A percentile compares a stretch with the other conserved stretches of the same genome.
phyloP scores from a whole-genome alignment of 1,140 invertebrate genomes.

The Phymastichus coffea region DNA sequence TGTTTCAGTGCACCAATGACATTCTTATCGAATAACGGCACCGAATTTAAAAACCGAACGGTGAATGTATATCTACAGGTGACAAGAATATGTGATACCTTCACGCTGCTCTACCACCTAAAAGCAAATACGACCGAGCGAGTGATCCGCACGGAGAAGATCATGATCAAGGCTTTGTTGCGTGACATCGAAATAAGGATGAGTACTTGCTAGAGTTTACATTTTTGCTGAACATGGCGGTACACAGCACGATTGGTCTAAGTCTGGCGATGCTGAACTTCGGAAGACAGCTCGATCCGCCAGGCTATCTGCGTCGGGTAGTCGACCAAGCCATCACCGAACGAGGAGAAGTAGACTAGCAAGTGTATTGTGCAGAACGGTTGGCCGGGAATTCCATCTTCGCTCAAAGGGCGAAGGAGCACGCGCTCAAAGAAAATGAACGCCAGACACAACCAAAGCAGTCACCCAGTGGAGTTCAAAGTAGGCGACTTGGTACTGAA shows the following conservation, averaged over 20 bases:
- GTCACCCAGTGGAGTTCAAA: not conserved
- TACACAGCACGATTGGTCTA: not conserved
- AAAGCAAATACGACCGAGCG: not conserved
- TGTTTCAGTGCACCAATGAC: too few relatives aligned
- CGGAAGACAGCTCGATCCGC: not conserved
- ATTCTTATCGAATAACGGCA: too few relatives aligned
- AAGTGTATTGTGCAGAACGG: too few relatives aligned
- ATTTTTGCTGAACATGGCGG: not conserved
- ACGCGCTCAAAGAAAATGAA: not conserved
- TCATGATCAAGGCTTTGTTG: not conserved
- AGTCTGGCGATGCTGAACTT: not conserved
- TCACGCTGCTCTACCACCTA: not conserved
- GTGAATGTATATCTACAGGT: too few relatives aligned
- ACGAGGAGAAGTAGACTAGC: not conserved
- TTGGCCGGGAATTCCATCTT: too few relatives aligned
- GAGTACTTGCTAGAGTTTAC: not conserved
- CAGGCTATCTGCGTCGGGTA: not conserved
- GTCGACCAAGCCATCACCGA: not conserved
- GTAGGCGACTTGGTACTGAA: not conserved
- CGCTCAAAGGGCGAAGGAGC: not conserved
- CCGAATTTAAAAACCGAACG: too few relatives aligned
- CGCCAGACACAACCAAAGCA: not conserved
- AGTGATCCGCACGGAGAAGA: not conserved
- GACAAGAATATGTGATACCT: too few relatives aligned
- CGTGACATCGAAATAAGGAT: not conserved